A percentile compares a stretch with the other conserved stretches of the same genome.
phyloP scores from a whole-genome alignment of 2,888 invertebrate species.

The Nomada hirtipes region DNA sequence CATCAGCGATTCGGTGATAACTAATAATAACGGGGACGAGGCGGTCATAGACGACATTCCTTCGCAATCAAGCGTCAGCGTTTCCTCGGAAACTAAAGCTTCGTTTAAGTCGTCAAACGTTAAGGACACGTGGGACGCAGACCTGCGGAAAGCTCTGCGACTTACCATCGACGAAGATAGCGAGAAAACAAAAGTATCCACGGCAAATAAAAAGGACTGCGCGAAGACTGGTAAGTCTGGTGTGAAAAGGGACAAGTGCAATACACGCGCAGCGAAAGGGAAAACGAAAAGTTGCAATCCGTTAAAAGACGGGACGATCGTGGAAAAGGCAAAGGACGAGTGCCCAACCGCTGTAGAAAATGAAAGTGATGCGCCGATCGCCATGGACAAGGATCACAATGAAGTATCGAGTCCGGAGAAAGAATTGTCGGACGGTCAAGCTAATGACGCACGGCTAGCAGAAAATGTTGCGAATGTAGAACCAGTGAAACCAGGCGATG shows the following conservation, averaged over 20 bases:
- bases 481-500: background rate
- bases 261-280: constrained; percentile 3
- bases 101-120: constrained; percentile 4
- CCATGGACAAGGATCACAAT: background rate
- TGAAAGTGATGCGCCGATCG: background rate
- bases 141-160: constrained; percentile 75
- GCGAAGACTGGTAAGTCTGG: constrained; percentile 1
- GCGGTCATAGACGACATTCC: constrained; percentile 76
- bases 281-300: background rate
- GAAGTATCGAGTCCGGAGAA: background rate
- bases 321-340: background rate
- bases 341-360: background rate
- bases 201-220: background rate
- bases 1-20: constrained; percentile 79
- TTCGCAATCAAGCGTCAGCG: constrained; percentile 47
- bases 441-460: no score
- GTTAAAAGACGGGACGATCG: background rate
- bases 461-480: no score
- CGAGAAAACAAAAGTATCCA: background rate
- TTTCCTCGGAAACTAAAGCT: constrained; percentile 11
- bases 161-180: background rate
- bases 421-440: background rate
- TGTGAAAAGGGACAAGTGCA: constrained; percentile 35
- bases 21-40: constrained; percentile 75
- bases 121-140: constrained; percentile 80